Conservation (phyloP, 1,140 invertebrate genomes). For the Drosophila rhopaloa region DNA sequence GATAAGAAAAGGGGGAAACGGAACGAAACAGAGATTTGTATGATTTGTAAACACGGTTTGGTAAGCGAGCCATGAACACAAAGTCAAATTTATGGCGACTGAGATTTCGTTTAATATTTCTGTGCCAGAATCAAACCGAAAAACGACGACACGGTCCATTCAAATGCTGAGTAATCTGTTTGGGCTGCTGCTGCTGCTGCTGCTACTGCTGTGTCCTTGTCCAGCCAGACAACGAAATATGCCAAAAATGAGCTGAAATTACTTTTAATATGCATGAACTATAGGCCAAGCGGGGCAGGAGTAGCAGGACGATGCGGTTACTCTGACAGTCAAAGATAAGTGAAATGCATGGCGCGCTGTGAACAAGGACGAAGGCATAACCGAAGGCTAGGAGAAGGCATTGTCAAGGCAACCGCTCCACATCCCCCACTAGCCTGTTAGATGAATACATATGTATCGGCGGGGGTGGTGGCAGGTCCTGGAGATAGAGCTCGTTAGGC, state of each 20-base stretch:
- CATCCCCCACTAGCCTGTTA: constrained; percentile 2
- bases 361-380: constrained; percentile 5
- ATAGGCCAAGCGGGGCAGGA: constrained; percentile 3
- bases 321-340: constrained; percentile 71
- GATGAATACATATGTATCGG: constrained; percentile 42
- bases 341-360: constrained; percentile 62
- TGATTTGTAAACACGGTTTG: constrained; percentile 78
- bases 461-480: constrained; percentile 5
- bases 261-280: constrained; percentile 73
- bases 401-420: constrained; percentile 38
- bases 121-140: constrained; percentile 51
- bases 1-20: constrained; percentile 42
- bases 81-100: constrained; percentile 78
- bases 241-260: constrained; percentile 77
- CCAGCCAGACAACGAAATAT: constrained; percentile 68
- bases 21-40: constrained; percentile 29
- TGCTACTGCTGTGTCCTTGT: constrained; percentile 3
- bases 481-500: constrained; percentile 61
- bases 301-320: constrained; percentile 27
- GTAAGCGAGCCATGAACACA: constrained; percentile 78
- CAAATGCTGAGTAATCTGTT: constrained; percentile 72
- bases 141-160: constrained; percentile 53
- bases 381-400: constrained; percentile 14
- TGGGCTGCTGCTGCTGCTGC: constrained; percentile 8
- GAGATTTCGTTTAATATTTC: constrained; percentile 70